phyloP scores from a whole-genome alignment of 2,888 invertebrate species.

The Erpobdella octoculata region DNA sequence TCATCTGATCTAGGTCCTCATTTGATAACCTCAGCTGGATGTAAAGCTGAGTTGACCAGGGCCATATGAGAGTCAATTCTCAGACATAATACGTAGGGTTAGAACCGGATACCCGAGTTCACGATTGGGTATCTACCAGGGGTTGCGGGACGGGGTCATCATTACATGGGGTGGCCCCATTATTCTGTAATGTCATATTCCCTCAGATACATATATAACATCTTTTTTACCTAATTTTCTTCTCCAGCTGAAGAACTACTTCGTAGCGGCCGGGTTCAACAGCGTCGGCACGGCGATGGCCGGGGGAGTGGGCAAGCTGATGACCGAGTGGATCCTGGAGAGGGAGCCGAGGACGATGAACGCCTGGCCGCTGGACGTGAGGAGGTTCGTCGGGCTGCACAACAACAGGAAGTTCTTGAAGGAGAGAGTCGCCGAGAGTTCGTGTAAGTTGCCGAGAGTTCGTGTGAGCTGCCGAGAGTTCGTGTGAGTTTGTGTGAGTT shows the following conservation, averaged over 20 bases:
- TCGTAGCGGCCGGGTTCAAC: constrained; percentile 89
- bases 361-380: constrained; percentile 79
- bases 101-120: too few species aligned
- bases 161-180: not conserved
- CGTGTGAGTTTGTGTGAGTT: not conserved
- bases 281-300: constrained; percentile 89
- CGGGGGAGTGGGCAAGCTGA: constrained; percentile 83
- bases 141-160: too few species aligned
- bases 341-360: constrained; percentile 69
- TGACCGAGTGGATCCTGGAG: constrained; percentile 77
- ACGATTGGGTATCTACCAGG: too few species aligned
- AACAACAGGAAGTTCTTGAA: constrained; percentile 85
- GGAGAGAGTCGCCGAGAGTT: constrained; percentile 83
- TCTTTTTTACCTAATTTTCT: not conserved
- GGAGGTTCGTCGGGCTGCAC: constrained; percentile 73
- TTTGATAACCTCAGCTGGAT: too few species aligned
- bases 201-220: not conserved
- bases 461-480: not conserved
- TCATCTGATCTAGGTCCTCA: too few species aligned
- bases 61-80: too few species aligned
- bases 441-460: constrained; percentile 59
- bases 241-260: constrained; percentile 72
- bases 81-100: too few species aligned
- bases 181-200: not conserved
- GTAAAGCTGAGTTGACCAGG: too few species aligned